phyloP scores from a whole-genome alignment of 64 coral and sea anemone genomes.

The Montipora efflorescens region DNA sequence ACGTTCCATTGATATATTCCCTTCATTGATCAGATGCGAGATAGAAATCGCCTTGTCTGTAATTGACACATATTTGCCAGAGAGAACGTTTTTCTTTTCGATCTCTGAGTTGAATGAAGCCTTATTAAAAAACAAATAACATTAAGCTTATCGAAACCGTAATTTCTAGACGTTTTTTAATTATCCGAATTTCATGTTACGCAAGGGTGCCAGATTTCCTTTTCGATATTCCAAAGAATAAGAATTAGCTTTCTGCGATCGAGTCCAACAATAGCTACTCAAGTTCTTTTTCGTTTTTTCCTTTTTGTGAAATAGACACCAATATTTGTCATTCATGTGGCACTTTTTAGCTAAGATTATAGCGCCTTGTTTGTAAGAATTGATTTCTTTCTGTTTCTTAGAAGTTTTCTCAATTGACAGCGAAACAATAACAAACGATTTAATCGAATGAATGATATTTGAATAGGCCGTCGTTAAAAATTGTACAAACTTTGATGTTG shows the following conservation, averaged over 20 bases:
- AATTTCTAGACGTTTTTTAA: neutral
- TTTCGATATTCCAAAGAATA: neutral
- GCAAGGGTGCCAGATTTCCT: neutral
- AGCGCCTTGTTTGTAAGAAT: neutral
- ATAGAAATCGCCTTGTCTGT: slow-evolving; percentile 7
- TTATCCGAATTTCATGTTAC: neutral
- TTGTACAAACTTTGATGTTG: neutral
- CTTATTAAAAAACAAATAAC: neutral
- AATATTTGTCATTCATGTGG: slow-evolving; percentile 8
- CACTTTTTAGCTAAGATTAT: neutral
- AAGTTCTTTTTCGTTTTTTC: neutral
- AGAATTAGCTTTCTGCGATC: neutral
- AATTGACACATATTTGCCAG: slow-evolving; percentile 17
- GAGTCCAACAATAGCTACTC: neutral
- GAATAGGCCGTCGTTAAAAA: neutral
- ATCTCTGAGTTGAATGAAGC: neutral
- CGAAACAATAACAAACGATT: neutral
- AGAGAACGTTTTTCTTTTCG: neutral
- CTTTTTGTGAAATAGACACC: neutral
- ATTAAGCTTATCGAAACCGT: neutral
- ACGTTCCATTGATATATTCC: neutral
- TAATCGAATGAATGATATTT: neutral
- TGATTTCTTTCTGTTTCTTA: neutral
- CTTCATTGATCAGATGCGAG: neutral
- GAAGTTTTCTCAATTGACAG: neutral